Base-by-base conservation (phyloP, 2,888 invertebrate genomes). In the Actias luna region DNA sequence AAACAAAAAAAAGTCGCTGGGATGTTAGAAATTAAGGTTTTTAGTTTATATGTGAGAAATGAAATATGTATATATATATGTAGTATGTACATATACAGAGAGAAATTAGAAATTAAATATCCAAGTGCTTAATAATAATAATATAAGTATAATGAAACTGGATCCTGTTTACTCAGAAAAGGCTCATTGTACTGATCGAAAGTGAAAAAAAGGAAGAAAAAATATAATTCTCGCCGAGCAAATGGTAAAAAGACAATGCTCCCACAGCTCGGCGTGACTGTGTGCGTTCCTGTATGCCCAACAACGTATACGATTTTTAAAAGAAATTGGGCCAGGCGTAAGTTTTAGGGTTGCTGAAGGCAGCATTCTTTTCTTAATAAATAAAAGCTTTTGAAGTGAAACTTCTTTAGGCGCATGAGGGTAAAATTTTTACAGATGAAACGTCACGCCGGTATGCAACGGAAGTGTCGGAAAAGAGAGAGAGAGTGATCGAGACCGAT, bases 191-290 rank as follows among this genome's bases (percentile, higher is more conserved):
- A 55, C 55, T 7, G 16, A 55, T 16, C 29, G 29, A 42, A 52
- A 57, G 22, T 33, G 36, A 42, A 57, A 61, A 39, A 35, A n/a
- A n/a, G n/a, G n/a, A n/a, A 22, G n/a, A 57, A 57, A 31, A 42
- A 36, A 39, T 22, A 25, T 50, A 60, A 35, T 60, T 57, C 55
- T 39, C 39, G 59, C 31, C 18, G 61, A 22, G 57, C 39, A 31
- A n/a, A 36, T 57, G 39, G 29, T 39, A 61, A 61, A 61, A 61
- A 61, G 61, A 61, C 57, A 57, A 61, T 57, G 57, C 39, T 50
- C 39, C 29, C 55, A 35, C 55, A 55, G 29, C 22, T 29, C 12
- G 7, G 31, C 22, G 50, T 14, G 61, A 18, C 25, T 25, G 46
- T 10, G 18, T 57, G 57, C 27, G 36, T 61, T 61, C 57, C 57